Base-by-base conservation (phyloP, 2,888 invertebrate species). In the Nemoura dubitans region DNA sequence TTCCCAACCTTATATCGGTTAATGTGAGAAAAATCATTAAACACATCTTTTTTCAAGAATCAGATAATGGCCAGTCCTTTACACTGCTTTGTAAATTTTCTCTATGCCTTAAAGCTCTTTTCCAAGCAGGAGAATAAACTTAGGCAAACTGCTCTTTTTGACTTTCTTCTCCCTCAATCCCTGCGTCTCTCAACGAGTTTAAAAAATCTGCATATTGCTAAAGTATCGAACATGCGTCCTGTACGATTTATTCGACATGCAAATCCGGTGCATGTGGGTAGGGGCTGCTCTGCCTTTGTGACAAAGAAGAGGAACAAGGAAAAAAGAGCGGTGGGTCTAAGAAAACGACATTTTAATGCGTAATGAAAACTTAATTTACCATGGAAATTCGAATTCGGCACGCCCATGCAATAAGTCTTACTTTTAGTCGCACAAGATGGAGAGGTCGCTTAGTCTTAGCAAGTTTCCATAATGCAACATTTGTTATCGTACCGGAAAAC, bases 181-280 rank as follows among this genome's bases (percentile, higher is more conserved):
- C 78, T 25, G 25, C 86, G 36, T 80, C 85, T 80, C 21, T 21
- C 21, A 59, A 59, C 59, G 84, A 84, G 59, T 80, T 80, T 27
- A 80, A 42, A 76, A 88, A 85, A 88, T 88, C 85, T 87, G 87
- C 87, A 88, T 88, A 88, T 88, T 88, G 87, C 86, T 88, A 88
- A 88, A 88, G 87, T 88, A 88, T 88, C 86, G 87, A 88, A 88
- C 87, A 86, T 30, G 86, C 85, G 86, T 80, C 76, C 84, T 83
- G 59, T 83, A 85, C 87, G 87, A 88, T 88, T 88, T 88, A 88
- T 88, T 84, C 87, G 87, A 81, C 87, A 85, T 88, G 87, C 85
- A 88, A 88, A 88, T 88, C 87, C 85, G 87, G 87, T 30, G 21
- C 29, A 21, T 83, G 59, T 30, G 29, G 83, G 42, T 81, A 81